Evolutionary conservation across 1,140 invertebrate genomes (phyloP).

Genomic region (Lepidurus packardi): DNA sequence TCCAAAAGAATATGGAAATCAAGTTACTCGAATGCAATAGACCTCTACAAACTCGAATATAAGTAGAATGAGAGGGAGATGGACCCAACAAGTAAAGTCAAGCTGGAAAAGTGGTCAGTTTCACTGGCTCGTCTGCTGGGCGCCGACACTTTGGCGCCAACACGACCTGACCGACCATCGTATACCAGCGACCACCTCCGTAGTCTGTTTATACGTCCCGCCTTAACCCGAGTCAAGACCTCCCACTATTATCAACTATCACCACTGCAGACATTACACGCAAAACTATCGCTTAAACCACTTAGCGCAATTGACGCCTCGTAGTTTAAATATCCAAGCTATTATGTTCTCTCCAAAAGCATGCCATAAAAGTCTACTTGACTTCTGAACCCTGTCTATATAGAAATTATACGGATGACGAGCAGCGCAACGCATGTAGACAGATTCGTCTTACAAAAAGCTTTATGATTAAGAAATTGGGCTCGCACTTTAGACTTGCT

Average conservation of each 20-base stretch:
- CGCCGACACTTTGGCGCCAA: conserved; percentile 20
- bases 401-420: not conserved
- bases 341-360: not conserved
- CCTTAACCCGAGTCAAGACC: conserved; percentile 1
- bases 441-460: not conserved
- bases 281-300: not conserved
- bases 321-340: not conserved
- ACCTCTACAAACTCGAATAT: conserved; percentile 1
- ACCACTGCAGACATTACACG: not conserved
- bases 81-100: not conserved
- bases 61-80: not conserved
- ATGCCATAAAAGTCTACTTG: not conserved
- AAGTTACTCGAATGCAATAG: not conserved
- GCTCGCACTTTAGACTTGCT: conserved; percentile 15
- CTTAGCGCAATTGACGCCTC: not conserved
- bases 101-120: conserved; percentile 18
- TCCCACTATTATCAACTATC: conserved; percentile 5
- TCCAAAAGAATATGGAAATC: not conserved
- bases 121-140: conserved; percentile 16
- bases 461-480: not conserved
- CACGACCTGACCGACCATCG: conserved; percentile 16
- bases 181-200: conserved; percentile 5
- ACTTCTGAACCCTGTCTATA: not conserved
- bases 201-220: conserved; percentile 3
- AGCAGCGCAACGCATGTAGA: not conserved